Conservation (phyloP, 2,888 invertebrate species). For the Apodemia duryi region DNA sequence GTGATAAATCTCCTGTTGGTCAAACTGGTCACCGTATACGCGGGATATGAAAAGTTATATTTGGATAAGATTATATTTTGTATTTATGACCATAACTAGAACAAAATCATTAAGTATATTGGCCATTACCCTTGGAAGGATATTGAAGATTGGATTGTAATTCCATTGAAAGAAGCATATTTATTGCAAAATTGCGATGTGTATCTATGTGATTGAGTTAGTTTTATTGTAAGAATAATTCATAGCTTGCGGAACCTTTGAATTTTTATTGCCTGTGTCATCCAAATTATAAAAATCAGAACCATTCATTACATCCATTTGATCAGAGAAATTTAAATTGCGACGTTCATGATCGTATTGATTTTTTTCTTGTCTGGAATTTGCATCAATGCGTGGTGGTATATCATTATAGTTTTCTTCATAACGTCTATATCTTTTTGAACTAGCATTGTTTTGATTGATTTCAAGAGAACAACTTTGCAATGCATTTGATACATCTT, state of each 20-base stretch:
- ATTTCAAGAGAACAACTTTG: conserved; percentile 43
- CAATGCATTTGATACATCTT: conserved; percentile 59
- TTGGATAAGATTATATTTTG: too few relatives aligned
- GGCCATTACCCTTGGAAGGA: too few relatives aligned
- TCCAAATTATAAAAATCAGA: conserved; percentile 45
- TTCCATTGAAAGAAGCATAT: too few relatives aligned
- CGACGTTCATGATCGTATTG: conserved; percentile 53
- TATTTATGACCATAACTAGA: too few relatives aligned
- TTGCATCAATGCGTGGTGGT: conserved; percentile 47
- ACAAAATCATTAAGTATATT: too few relatives aligned
- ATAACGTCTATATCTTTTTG: conserved; percentile 40
- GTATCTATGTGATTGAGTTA: too few relatives aligned
- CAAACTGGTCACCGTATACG: too few relatives aligned
- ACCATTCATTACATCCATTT: conserved; percentile 47
- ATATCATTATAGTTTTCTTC: conserved; percentile 34
- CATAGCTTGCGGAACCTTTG: neutral
- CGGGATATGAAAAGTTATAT: too few relatives aligned
- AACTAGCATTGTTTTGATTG: conserved; percentile 29
- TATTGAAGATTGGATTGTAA: too few relatives aligned
- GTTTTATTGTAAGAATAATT: conserved; percentile 26
- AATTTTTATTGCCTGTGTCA: neutral
- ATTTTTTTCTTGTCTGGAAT: conserved; percentile 41
- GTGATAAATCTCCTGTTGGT: too few relatives aligned
- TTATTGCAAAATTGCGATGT: too few relatives aligned
- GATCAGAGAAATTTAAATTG: conserved; percentile 42